phyloP scores from a whole-genome alignment of 2,113 vertebrate species.

The Myrmecophaga tridactyla region DNA sequence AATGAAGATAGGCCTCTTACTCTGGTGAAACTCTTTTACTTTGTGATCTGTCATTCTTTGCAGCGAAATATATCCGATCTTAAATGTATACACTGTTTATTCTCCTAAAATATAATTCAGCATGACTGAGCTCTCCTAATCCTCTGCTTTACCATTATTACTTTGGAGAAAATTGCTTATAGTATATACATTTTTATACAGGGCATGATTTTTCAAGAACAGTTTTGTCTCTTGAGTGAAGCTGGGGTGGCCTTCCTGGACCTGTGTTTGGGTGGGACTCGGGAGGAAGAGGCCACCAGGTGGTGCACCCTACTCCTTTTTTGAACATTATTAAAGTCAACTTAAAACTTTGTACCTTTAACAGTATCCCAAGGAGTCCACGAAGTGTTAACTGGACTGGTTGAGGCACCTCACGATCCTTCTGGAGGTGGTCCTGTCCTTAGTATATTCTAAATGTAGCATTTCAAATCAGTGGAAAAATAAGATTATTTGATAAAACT shows the following conservation, averaged over 20 bases:
- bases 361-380: neutral
- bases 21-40: neutral
- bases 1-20: neutral
- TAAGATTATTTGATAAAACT: neutral
- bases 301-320: neutral
- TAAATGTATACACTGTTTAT: neutral
- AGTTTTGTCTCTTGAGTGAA: neutral
- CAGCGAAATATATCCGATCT: neutral
- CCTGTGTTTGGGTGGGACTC: neutral
- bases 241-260: neutral
- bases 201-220: neutral
- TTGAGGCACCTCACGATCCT: neutral
- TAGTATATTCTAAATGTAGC: neutral
- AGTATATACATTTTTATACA: neutral
- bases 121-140: neutral
- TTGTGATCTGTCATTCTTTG: neutral
- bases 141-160: neutral
- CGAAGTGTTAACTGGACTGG: neutral
- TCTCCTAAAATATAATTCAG: neutral
- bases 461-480: neutral
- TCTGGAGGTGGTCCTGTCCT: neutral
- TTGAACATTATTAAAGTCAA: constrained; percentile 9
- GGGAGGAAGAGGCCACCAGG: neutral
- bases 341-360: neutral
- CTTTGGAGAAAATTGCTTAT: neutral